Evolutionary conservation across 1,140 invertebrate genomes (phyloP).

Genomic region (Bombus pascuorum): DNA sequence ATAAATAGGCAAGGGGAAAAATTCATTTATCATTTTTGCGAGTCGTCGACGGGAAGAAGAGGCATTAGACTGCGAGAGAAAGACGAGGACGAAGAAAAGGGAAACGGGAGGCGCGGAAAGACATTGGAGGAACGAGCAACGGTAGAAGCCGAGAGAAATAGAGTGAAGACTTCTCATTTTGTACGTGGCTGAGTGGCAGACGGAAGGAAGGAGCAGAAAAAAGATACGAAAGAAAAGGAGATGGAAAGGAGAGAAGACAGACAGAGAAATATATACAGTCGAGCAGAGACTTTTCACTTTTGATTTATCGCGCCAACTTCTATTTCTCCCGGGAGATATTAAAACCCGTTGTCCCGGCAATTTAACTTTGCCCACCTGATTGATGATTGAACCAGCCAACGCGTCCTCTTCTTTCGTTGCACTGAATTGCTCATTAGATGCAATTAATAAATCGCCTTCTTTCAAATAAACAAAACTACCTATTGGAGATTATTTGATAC

Average conservation of each 20-base stretch:
- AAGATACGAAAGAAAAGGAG: slow-evolving; percentile 13
- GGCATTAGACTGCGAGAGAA: slow-evolving; percentile 52
- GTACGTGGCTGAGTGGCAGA: slow-evolving; percentile 64
- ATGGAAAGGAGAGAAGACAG: slow-evolving; percentile 35
- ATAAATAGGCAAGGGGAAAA: slow-evolving; percentile 66
- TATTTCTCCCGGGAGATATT: slow-evolving; percentile 81
- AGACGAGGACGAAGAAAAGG: slow-evolving; percentile 49
- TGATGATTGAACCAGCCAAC: slow-evolving; percentile 77
- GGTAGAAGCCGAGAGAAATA: slow-evolving; percentile 26
- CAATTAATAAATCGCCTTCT: slow-evolving; percentile 60
- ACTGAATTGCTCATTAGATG: slow-evolving; percentile 63
- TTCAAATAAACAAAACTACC: neutral
- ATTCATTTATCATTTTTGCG: slow-evolving; percentile 77
- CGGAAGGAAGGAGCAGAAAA: slow-evolving; percentile 59
- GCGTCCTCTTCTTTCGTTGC: slow-evolving; percentile 58
- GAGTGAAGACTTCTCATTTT: slow-evolving; percentile 63
- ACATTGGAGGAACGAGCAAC: slow-evolving; percentile 1
- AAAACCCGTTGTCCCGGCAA: slow-evolving; percentile 81
- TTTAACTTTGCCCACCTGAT: slow-evolving; percentile 80
- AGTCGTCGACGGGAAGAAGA: slow-evolving; percentile 63
- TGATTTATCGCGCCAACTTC: slow-evolving; percentile 82
- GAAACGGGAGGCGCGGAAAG: slow-evolving; percentile 19
- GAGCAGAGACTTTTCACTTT: slow-evolving; percentile 81
- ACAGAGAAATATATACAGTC: slow-evolving; percentile 48
- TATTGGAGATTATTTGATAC: neutral